These are phyloP conservation scores for Eilema caniola DNA, from an alignment of 2,888 invertebrate genomes.

Conservation along the genomic window DNA sequence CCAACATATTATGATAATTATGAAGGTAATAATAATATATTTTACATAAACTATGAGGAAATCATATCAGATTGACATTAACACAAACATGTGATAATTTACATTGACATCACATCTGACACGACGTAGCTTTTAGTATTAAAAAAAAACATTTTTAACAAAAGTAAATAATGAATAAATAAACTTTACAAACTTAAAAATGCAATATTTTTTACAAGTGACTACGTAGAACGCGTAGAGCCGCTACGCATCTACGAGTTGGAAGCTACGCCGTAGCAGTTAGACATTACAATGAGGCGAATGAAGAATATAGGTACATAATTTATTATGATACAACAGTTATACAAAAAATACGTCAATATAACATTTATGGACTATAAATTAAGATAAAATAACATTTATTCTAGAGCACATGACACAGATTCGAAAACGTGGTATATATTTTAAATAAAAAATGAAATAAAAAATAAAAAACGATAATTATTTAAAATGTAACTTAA, in stretches of 20 bases:
- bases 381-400: conserved; percentile 31
- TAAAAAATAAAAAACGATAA: background rate
- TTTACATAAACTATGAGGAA: conserved; percentile 55
- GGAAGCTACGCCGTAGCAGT: conserved; percentile 16
- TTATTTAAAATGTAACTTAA: background rate
- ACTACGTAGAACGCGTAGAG: background rate
- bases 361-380: conserved; percentile 34
- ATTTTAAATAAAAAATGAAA: too few species aligned
- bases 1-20: conserved; percentile 68
- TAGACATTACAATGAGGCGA: conserved; percentile 20
- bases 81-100: conserved; percentile 31
- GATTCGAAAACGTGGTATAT: conserved; percentile 18
- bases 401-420: conserved; percentile 43
- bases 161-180: background rate
- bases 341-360: conserved; percentile 50
- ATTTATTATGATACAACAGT: conserved; percentile 44
- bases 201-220: background rate
- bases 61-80: conserved; percentile 43
- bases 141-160: background rate
- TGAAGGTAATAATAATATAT: conserved; percentile 53
- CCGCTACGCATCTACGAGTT: background rate
- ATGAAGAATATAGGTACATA: conserved; percentile 20
- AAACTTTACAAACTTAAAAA: background rate
- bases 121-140: background rate
- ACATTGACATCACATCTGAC: conserved; percentile 11